Evolutionary conservation across 2,888 invertebrate genomes (phyloP).

Genomic region (Harpagoxenus sublaevis): DNA sequence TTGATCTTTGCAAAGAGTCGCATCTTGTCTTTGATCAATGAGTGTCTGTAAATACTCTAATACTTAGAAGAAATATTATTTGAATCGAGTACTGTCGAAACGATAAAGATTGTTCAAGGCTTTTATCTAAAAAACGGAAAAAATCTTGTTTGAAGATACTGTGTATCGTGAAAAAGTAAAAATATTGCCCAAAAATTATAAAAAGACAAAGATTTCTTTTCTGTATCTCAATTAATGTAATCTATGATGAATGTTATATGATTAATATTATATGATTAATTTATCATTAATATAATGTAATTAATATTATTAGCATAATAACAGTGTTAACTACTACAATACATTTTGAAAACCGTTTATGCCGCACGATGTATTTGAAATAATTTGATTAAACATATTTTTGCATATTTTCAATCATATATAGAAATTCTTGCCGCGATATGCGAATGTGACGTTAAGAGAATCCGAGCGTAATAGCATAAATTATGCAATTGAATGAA

Average conservation of each 20-base stretch:
- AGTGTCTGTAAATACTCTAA: background rate
- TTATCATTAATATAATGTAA: background rate
- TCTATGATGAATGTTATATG: background rate
- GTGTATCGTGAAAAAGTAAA: background rate
- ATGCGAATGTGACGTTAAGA: background rate
- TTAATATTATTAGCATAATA: background rate
- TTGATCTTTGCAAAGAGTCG: background rate
- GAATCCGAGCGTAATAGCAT: background rate
- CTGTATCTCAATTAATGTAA: background rate
- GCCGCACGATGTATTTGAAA: background rate
- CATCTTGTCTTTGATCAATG: background rate
- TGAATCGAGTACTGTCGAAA: background rate
- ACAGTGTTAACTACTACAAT: background rate
- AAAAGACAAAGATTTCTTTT: background rate
- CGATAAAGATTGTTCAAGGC: background rate
- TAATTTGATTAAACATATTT: background rate
- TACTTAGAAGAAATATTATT: background rate
- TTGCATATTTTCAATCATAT: background rate
- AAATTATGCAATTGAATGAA: conserved; percentile 1
- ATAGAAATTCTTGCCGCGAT: background rate
- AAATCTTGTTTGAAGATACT: background rate
- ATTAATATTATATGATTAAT: background rate
- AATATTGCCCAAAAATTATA: background rate
- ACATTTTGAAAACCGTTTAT: background rate
- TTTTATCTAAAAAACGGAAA: background rate